Conservation (phyloP, 2,888 invertebrate genomes). For the Ophioninae sp. region DNA sequence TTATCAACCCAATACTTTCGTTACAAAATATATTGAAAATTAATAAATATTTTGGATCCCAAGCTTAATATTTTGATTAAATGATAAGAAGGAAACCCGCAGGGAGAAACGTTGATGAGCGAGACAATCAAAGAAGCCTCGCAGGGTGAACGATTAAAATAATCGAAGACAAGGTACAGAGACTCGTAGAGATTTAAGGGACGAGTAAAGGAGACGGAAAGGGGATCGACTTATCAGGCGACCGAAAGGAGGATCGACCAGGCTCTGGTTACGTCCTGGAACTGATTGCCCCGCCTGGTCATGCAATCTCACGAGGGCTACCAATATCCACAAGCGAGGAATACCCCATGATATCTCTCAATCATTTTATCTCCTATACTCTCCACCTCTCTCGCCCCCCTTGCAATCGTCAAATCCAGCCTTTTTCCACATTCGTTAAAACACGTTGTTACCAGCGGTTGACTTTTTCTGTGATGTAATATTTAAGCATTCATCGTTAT, state of each 20-base stretch:
- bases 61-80: too few species aligned
- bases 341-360: constrained; percentile 44
- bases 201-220: constrained; percentile 49
- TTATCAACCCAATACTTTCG: too few species aligned
- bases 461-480: too few species aligned
- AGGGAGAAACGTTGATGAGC: not conserved
- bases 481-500: too few species aligned
- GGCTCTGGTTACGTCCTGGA: constrained; percentile 66
- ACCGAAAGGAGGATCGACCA: constrained; percentile 62
- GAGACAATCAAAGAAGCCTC: constrained; percentile 4
- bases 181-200: not conserved
- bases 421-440: too few species aligned
- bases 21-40: too few species aligned
- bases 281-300: constrained; percentile 70
- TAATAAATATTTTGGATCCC: too few species aligned
- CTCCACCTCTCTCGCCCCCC: constrained; percentile 1
- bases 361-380: constrained; percentile 1
- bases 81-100: too few species aligned
- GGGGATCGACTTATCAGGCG: constrained; percentile 44
- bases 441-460: too few species aligned
- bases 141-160: constrained; percentile 24
- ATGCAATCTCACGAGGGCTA: constrained; percentile 69
- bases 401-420: not conserved
- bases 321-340: constrained; percentile 66
- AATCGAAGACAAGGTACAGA: constrained; percentile 22